Evolutionary conservation across 2,797 vertebrate genomes (phyloP).

Genomic region (Mareca penelope): DNA sequence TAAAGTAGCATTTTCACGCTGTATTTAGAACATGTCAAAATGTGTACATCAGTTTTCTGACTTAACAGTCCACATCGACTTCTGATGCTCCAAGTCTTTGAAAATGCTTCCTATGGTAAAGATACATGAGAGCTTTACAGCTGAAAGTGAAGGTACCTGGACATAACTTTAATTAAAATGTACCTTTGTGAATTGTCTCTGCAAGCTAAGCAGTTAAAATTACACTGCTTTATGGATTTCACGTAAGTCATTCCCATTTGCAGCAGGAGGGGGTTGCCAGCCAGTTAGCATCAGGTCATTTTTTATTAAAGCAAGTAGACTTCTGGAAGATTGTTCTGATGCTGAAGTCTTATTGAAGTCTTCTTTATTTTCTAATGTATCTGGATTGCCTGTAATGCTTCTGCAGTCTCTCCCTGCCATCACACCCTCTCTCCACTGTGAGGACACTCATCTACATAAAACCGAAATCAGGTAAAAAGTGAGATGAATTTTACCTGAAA

Average conservation of each 20-base stretch:
- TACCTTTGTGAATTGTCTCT: not conserved
- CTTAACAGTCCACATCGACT: not conserved
- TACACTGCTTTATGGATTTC: not conserved
- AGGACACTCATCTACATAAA: not conserved
- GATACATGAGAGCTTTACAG: not conserved
- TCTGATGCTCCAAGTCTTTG: not conserved
- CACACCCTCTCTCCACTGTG: not conserved
- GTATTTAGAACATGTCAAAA: not conserved
- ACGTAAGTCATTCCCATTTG: not conserved
- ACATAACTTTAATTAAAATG: not conserved
- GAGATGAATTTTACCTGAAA: not conserved
- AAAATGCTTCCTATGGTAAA: not conserved
- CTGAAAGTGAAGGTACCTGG: not conserved
- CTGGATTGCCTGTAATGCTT: not conserved
- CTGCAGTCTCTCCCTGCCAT: not conserved
- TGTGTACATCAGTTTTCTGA: not conserved
- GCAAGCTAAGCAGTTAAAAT: not conserved
- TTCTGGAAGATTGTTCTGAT: not conserved
- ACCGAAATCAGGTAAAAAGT: not conserved
- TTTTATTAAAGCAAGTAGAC: not conserved
- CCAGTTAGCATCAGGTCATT: not conserved
- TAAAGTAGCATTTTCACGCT: not conserved
- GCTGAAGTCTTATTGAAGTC: not conserved
- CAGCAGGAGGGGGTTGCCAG: not conserved
- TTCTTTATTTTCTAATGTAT: not conserved